Base-by-base conservation (phyloP, 2,113 vertebrate species). In the Leuciscus idus region DNA sequence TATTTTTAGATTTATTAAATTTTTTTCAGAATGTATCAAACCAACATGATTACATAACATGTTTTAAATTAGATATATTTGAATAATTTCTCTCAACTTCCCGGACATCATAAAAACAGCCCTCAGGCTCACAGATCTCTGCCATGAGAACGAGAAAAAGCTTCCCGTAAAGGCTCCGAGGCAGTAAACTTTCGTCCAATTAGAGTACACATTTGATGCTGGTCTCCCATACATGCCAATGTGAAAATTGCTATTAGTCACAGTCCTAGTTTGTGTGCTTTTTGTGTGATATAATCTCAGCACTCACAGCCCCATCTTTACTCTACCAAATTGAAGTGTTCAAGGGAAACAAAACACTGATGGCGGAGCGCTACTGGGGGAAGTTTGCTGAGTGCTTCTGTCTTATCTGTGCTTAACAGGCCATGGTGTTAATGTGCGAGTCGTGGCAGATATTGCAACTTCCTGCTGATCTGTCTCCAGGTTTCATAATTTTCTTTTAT, bases 241-340 rank as follows among this genome's bases (percentile, higher is more conserved):
- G 26, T 75, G 75, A 64, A 81, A 79, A 52, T 62, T 74, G 64
- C 84, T 84, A 83, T 84, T 73, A 50, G 76, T 70, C 68, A 66
- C 68, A 43, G 33, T 57, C 28, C 33, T 73, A 39, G 82, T 84
- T 68, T 84, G 43, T 81, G 57, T 81, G 85, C 75, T 84, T 64
- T 83, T 50, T 9, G 21, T 46, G 72, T 19, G 85, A 86, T 86
- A 84, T 39, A 26, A 87, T 87, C 86, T 61, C 19, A 11, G 64
- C 55, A 28, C 57, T 86, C 82, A n/a, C 55, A 76, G 59, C 72
- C 36, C 28, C 55, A 48, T 75, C 85, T 86, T 89, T 86, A 64
- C 86, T 85, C 62, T 81, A 75, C 76, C 21, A 87, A 87, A 89
- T 81, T 68, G 68, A 86, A 81, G 83, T 80, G 86, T 84, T 80